Evolutionary conservation across 1,140 invertebrate genomes (phyloP).

Genomic region (Aphelinus certus): DNA sequence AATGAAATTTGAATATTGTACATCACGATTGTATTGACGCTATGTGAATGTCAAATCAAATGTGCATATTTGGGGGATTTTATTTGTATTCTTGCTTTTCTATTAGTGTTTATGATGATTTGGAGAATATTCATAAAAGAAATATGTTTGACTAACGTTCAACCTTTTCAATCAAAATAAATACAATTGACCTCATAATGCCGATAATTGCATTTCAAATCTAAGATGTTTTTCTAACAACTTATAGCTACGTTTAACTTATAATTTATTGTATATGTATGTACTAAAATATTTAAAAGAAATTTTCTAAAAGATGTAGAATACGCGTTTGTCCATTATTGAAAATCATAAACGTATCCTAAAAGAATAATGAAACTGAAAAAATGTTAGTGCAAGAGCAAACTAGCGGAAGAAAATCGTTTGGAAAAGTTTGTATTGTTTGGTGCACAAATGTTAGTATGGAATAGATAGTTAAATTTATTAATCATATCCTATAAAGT

Average conservation of each 20-base stretch:
- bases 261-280: slow-evolving; percentile 12
- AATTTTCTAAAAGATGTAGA: slow-evolving; percentile 13
- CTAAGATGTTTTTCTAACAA: slow-evolving; percentile 26
- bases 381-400: neutral
- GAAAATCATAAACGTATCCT: slow-evolving; percentile 34
- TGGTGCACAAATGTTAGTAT: slow-evolving; percentile 30
- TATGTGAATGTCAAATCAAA: neutral
- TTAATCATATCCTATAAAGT: slow-evolving; percentile 4
- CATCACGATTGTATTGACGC: slow-evolving; percentile 1
- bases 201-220: slow-evolving; percentile 34
- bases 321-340: slow-evolving; percentile 17
- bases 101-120: slow-evolving; percentile 9
- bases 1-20: neutral
- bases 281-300: slow-evolving; percentile 17
- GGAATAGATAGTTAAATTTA: slow-evolving; percentile 26
- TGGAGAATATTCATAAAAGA: neutral
- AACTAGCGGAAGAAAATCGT: slow-evolving; percentile 8
- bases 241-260: slow-evolving; percentile 9
- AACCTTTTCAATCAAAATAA: slow-evolving; percentile 21
- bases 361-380: slow-evolving; percentile 1
- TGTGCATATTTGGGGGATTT: slow-evolving; percentile 13
- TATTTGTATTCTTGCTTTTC: slow-evolving; percentile 15
- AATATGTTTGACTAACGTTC: slow-evolving; percentile 9
- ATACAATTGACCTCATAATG: slow-evolving; percentile 24
- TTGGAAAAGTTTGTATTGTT: slow-evolving; percentile 10